Evolutionary conservation across 2,888 invertebrate species (phyloP).

Genomic region (Xestia xanthographa): DNA sequence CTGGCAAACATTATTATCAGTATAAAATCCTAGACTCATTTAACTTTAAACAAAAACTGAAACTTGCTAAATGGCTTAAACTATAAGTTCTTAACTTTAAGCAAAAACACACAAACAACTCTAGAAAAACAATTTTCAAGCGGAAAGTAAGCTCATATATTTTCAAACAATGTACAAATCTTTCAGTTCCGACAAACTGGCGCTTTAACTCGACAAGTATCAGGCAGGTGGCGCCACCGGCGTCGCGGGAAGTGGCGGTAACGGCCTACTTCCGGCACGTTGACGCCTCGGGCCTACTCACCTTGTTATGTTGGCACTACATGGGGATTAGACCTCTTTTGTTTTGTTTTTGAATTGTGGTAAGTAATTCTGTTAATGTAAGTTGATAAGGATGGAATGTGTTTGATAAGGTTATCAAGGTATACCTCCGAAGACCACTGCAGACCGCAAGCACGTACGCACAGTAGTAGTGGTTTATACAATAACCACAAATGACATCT

Average conservation of each 20-base stretch:
- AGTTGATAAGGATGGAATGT: slow-evolving; percentile 1
- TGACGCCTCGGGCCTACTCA: slow-evolving; percentile 71
- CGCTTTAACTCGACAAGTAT: slow-evolving; percentile 75
- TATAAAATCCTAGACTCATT: slow-evolving; percentile 4
- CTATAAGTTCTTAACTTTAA: slow-evolving; percentile 19
- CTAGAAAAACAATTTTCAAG: slow-evolving; percentile 39
- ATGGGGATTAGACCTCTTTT: slow-evolving; percentile 66
- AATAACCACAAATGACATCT: background rate
- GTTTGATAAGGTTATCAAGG: background rate
- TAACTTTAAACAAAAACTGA: slow-evolving; percentile 9
- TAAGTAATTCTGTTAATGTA: slow-evolving; percentile 55
- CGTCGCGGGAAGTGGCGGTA: slow-evolving; percentile 78
- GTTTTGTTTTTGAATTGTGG: slow-evolving; percentile 64
- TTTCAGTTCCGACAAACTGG: slow-evolving; percentile 62
- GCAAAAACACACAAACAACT: slow-evolving; percentile 34
- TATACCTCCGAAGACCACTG: background rate
- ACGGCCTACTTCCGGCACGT: slow-evolving; percentile 82
- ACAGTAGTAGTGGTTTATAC: background rate
- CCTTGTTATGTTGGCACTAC: slow-evolving; percentile 65
- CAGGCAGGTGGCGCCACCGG: slow-evolving; percentile 77
- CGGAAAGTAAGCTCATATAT: slow-evolving; percentile 57
- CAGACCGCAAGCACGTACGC: background rate
- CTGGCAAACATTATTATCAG: background rate
- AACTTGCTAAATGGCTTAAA: slow-evolving; percentile 29
- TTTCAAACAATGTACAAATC: slow-evolving; percentile 69